Base-by-base conservation (phyloP, 2,113 vertebrate species). In the Montifringilla adamsi region DNA sequence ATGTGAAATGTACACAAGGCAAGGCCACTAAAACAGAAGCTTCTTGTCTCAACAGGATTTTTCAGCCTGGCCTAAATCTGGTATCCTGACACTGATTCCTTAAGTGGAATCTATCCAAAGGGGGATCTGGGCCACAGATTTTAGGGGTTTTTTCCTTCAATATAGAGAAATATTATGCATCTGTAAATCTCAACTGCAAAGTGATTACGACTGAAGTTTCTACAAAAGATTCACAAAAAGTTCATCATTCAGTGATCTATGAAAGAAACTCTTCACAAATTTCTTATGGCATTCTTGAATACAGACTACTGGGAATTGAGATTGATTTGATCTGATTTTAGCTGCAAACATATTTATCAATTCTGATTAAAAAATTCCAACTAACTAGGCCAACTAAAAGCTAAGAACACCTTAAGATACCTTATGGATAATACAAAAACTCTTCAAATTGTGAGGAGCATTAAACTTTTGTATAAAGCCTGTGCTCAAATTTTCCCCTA, bases 1-100 rank as follows among this genome's bases (percentile, higher is more conserved):
- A 92, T 86, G 85, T 39, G 72, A 95, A 93, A 94, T 21, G 59
- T 73, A 92, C 41, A 92, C 82, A 92, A 83, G 37, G 28, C 86
- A 90, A 90, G n/a, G 83, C 55, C 72, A 83, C 85, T 74, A 58
- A 77, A 91, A 84, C 21, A 86, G 67, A 68, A 85, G 10, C 14
- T 21, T 87, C 88, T 77, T 93, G 75, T 90, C 75, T 92, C 75
- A 96, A 90, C 53, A 90, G 75, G 79, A 86, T 86, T 92, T 96
- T 90, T 52, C 60, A 89, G 17, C 21, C 24, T 69, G 74, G 66
- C 23, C 43, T 77, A 78, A 70, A 39, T 69, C 39, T 74, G 30
- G 55, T 69, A 86, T 35, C 55, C 60, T 63, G 72, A 68, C 59
- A 87, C 35, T 26, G 31, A 83, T 49, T 85, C 62, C 15, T 1